Evolutionary conservation across 2,888 invertebrate species (phyloP), one percentile per base, ranked within the genome.

Genomic region (Steromphala cineraria): DNA sequence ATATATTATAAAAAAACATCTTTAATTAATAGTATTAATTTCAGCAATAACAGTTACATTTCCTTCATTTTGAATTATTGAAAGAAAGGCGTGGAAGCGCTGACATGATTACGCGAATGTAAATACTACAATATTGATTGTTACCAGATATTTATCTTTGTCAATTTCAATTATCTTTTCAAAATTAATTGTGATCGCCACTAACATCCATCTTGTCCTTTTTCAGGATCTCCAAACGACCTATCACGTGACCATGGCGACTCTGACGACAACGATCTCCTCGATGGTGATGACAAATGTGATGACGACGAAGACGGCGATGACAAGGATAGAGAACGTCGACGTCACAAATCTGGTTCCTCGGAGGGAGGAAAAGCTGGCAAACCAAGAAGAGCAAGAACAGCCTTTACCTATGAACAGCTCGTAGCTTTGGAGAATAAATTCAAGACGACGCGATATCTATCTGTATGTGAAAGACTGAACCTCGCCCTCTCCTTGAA

Each of bases 391-490:
- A 94, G 98, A 79, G 99, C 99, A 0, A 95, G 99, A 83, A 99
- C 99, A 0, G 99, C 99, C 0, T 99, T 99, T 94, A 99, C 99
- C 0, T 99, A 99, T 94, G 99, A 99, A 93, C 99, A 95, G 89
- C 94, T 99, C 87, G 99, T 99, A 13, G 98, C 99, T 0, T 94
- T 99, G 93, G 99, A 99, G 94, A 99, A 99, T 94, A 99, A 99
- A 94, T 99, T 99, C 95, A 99, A 99, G 94, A 98, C 98, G 0
- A 94, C 94, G 2, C 95, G 99, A 87, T 99, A 99, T 94, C 95
- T 99, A 83, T 99, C 98, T 28, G 99, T 99, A 2, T 99, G 99
- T 93, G 99, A 99, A 94, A 95, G 99, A 89, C 95, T 99, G 24
- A 99, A 99, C 93, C 94, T 99, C 87, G 99, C 99, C 0, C 94